Percentiles rank a stretch among this genome's conserved stretches.
These are phyloP conservation scores for Drosophila paulistorum DNA, from an alignment of 1,140 invertebrate genomes.

Conservation along the genomic window DNA sequence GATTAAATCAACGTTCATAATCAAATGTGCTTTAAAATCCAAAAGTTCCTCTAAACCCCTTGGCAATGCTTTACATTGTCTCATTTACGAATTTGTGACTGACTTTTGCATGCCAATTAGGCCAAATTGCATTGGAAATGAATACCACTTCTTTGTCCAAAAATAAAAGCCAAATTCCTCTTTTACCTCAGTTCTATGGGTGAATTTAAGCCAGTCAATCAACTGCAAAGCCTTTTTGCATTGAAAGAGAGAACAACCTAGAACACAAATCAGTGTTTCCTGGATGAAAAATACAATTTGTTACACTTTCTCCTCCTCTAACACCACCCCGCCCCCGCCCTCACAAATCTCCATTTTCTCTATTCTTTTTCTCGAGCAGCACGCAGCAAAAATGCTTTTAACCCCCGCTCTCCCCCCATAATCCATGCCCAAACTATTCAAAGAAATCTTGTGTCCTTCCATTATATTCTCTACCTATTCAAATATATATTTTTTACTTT, in stretches of 20 bases:
- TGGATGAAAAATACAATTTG: background rate
- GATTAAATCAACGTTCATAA: too few species aligned
- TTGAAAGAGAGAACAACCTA: background rate
- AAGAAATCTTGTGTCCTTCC: background rate
- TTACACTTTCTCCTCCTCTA: background rate
- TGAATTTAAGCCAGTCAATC: background rate
- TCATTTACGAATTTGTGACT: background rate
- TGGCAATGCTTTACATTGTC: background rate
- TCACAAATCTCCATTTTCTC: too few species aligned
- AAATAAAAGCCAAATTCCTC: constrained; percentile 16
- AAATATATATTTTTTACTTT: constrained; percentile 41
- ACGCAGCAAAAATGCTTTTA: constrained; percentile 4
- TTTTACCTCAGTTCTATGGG: background rate
- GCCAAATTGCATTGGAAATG: background rate
- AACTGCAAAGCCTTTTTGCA: background rate
- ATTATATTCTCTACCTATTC: constrained; percentile 8
- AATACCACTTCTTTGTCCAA: background rate
- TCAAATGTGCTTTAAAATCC: too few species aligned
- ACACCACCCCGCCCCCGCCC: too few species aligned
- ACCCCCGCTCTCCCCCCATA: background rate
- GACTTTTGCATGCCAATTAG: constrained; percentile 6
- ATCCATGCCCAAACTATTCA: background rate
- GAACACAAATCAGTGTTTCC: constrained; percentile 14
- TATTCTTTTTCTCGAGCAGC: constrained; percentile 1
- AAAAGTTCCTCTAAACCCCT: too few species aligned